Base-by-base conservation (phyloP, 2,888 invertebrate genomes). In the Hirtodrosophila trivittata region DNA sequence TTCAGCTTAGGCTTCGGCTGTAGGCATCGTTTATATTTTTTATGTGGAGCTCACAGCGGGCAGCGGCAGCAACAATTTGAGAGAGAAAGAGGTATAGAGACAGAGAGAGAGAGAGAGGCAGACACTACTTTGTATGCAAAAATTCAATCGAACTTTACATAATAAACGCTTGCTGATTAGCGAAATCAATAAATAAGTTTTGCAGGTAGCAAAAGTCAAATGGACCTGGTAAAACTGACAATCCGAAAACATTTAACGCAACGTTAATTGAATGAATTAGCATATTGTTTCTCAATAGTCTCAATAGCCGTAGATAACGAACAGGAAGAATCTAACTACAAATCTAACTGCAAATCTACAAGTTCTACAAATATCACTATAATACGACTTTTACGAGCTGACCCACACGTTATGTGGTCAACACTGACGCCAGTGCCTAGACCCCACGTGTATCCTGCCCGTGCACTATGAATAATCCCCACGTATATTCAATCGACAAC, bases 151-250 rank as follows among this genome's bases (percentile, higher is more conserved):
- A 18, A 25, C 45, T 80, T 82, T 77, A 85, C 82, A 85, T 80
- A 80, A 85, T 85, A 82, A 80, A 60, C 69, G 82, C 57, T 82
- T 57, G 75, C 80, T 80, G 80, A 80, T 80, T 80, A 80, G 78
- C 78, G 67, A 82, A 80, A 80, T 80, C 75, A 80, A 80, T 80
- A 80, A 80, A 80, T 82, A 75, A 59, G 60, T 63, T 75, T 69
- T 66, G 56, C 63, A 77, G 82, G 85, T 82, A 80, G 82, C 85
- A 75, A 85, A 82, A 77, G 82, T 85, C 85, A 85, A 70, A 58
- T 63, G 64, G 42, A 49, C 8, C 21, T 35, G 38, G 65, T 51
- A 55, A 65, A 58, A 65, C 64, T 58, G 64, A 58, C 56, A 71
- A 56, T 52, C 43, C 46, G 28, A 69, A 67, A 45, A 51, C 71